Conservation (phyloP, 1,140 invertebrate species). For the Chionoecetes opilio region DNA sequence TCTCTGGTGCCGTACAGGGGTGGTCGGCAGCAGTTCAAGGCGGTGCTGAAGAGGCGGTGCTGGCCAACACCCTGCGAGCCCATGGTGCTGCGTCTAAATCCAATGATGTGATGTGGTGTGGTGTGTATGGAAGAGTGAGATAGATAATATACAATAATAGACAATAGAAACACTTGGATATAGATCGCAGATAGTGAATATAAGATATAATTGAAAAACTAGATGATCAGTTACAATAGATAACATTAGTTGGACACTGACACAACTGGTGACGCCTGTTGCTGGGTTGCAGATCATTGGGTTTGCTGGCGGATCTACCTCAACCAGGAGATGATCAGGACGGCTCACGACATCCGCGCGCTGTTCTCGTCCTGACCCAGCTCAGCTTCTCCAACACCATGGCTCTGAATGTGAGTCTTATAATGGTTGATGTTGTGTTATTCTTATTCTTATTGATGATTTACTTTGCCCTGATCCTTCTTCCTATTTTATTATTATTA, state of each 20-base stretch:
- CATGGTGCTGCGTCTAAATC: slow-evolving; percentile 93
- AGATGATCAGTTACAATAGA: too few relatives aligned
- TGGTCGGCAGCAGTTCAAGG: slow-evolving; percentile 91
- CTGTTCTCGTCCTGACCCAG: slow-evolving; percentile 83
- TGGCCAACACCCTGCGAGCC: slow-evolving; percentile 95
- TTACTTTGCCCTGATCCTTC: too few relatives aligned
- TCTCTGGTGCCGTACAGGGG: slow-evolving; percentile 89
- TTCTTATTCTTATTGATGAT: too few relatives aligned
- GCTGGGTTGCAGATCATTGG: slow-evolving; percentile 89
- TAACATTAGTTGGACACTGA: too few relatives aligned
- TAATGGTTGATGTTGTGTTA: too few relatives aligned
- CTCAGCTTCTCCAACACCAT: slow-evolving; percentile 82
- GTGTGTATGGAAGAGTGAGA: too few relatives aligned
- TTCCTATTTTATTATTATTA: too few relatives aligned
- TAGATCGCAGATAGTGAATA: too few relatives aligned
- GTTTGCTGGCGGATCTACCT: slow-evolving; percentile 95
- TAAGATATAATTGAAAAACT: too few relatives aligned
- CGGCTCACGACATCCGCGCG: slow-evolving; percentile 83
- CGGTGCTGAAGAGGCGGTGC: slow-evolving; percentile 95
- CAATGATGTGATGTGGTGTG: slow-evolving; percentile 94
- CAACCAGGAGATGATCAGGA: slow-evolving; percentile 92
- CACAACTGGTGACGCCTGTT: background rate
- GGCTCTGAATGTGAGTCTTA: slow-evolving; percentile 91
- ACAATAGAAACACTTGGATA: too few relatives aligned
- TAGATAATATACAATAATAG: too few relatives aligned